These are phyloP conservation scores for Ochlodes sylvanus DNA, from an alignment of 2,888 invertebrate genomes.

Conservation along the genomic window DNA sequence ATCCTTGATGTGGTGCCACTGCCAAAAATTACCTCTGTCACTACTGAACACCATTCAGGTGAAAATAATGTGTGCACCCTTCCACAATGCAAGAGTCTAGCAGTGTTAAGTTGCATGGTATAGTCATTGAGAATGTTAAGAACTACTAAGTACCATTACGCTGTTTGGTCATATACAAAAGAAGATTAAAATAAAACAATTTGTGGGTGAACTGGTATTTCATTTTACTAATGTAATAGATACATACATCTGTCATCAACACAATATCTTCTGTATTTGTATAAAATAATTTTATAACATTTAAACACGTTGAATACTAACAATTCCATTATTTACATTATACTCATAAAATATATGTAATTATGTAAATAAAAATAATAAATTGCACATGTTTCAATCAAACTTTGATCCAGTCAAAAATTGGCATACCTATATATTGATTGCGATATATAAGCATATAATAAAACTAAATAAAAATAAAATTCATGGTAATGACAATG, in stretches of 20 bases:
- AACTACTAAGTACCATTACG: too few relatives aligned
- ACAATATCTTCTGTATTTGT: slow-evolving; percentile 58
- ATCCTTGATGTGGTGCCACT: too few relatives aligned
- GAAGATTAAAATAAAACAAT: slow-evolving; percentile 51
- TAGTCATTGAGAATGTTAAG: too few relatives aligned
- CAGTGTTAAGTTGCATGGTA: slow-evolving; percentile 41
- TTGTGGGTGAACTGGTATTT: slow-evolving; percentile 51
- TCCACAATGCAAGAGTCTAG: slow-evolving; percentile 63
- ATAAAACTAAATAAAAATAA: slow-evolving; percentile 61
- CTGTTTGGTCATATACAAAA: slow-evolving; percentile 31
- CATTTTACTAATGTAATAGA: slow-evolving; percentile 49
- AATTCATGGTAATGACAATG: slow-evolving; percentile 60
- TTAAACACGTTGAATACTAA: slow-evolving; percentile 58
- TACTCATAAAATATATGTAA: slow-evolving; percentile 38
- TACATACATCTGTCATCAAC: slow-evolving; percentile 48
- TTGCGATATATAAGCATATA: slow-evolving; percentile 44
- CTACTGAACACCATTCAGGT: too few relatives aligned
- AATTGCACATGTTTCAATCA: slow-evolving; percentile 78
- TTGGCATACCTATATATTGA: slow-evolving; percentile 53
- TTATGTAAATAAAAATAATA: slow-evolving; percentile 58
- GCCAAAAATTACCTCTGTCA: too few relatives aligned
- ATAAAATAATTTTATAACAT: slow-evolving; percentile 64
- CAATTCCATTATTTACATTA: slow-evolving; percentile 60
- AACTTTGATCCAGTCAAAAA: slow-evolving; percentile 82
- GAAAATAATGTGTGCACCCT: too few relatives aligned